A percentile compares a stretch with the other conserved stretches of the same genome.
phyloP scores from a whole-genome alignment of 2,888 invertebrate species.

The Tanaodytes sp. region DNA sequence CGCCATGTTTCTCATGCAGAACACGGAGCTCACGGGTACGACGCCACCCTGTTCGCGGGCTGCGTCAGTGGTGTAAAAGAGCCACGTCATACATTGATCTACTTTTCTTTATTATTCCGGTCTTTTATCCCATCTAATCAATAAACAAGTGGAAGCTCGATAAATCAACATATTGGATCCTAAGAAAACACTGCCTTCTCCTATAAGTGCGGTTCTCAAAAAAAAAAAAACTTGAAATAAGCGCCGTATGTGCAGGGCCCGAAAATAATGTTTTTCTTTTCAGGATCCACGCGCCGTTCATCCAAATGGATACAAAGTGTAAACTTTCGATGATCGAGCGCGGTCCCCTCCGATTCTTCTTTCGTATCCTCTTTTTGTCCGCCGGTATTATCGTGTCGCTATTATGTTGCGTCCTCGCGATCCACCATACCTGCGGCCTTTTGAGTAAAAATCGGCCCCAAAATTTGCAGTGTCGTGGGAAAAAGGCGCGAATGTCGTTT shows the following conservation, averaged over 20 bases:
- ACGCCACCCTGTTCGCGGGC: no score
- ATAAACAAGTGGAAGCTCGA: neutral
- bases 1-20: no score
- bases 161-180: constrained; percentile 35
- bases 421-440: constrained; percentile 52
- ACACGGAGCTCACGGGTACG: no score
- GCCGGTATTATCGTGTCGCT: constrained; percentile 47
- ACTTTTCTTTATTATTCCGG: constrained; percentile 11
- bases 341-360: constrained; percentile 10
- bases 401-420: constrained; percentile 20
- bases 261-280: constrained; percentile 33
- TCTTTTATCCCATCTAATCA: no score
- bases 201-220: neutral
- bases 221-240: neutral
- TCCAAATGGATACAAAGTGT: constrained; percentile 38
- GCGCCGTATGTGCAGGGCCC: no score
- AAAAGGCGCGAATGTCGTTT: constrained; percentile 45
- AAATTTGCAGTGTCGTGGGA: constrained; percentile 55
- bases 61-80: no score
- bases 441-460: constrained; percentile 42
- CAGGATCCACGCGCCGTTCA: constrained; percentile 16
- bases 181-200: constrained; percentile 28
- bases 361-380: constrained; percentile 53
- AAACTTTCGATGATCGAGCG: constrained; percentile 37
- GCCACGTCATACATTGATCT: no score